These are phyloP conservation scores for Poecilia gillii DNA, from an alignment of 2,797 vertebrate species.

Conservation along the genomic window DNA sequence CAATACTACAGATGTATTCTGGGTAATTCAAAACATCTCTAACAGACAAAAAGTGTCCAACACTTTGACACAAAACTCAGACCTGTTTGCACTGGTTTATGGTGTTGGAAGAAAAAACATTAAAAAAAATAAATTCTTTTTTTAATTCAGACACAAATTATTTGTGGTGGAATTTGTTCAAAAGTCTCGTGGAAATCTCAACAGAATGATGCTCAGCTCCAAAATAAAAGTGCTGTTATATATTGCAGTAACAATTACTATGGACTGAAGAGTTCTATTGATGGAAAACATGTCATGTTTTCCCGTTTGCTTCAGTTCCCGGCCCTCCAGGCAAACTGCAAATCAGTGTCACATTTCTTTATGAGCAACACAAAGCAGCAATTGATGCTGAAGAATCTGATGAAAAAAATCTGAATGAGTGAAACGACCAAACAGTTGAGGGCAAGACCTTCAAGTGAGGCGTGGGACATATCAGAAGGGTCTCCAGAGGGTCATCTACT, in stretches of 20 bases:
- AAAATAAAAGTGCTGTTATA: not conserved
- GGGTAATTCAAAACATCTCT: not conserved
- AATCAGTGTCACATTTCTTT: constrained; percentile 29
- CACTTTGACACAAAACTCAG: not conserved
- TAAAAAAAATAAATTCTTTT: not conserved
- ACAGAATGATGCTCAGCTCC: not conserved
- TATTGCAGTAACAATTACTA: not conserved
- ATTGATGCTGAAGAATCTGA: constrained; percentile 17
- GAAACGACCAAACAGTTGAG: not conserved
- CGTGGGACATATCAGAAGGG: not conserved
- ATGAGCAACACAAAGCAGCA: constrained; percentile 26
- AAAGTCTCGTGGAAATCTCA: not conserved
- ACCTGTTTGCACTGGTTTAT: not conserved
- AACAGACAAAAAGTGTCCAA: not conserved
- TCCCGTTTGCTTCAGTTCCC: constrained; percentile 10
- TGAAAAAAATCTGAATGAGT: not conserved
- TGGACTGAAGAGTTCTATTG: not conserved
- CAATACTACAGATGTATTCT: not conserved
- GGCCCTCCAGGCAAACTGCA: not conserved
- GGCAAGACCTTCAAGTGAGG: not conserved
- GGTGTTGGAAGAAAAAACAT: not conserved
- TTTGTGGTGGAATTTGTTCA: not conserved
- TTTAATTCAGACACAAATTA: not conserved
- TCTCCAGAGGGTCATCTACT: constrained; percentile 16
- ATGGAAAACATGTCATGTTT: not conserved